Conservation (phyloP, 2,888 invertebrate genomes). For the Uloborus plumipes region DNA sequence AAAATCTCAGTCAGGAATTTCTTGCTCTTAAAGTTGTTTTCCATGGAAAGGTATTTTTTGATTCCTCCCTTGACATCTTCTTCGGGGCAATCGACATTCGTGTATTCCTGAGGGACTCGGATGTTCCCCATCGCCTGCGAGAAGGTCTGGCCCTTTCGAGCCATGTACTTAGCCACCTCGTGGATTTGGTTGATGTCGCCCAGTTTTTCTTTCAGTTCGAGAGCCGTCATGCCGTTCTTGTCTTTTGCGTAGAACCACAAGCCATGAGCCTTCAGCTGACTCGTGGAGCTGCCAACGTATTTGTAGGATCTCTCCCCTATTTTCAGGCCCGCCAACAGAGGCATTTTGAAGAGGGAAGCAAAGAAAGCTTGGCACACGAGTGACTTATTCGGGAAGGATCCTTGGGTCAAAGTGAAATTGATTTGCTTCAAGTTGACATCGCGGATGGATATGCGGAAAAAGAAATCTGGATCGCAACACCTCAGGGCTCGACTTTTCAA, state of each 20-base stretch:
- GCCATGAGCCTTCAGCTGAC: slow-evolving; percentile 67
- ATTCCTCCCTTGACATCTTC: slow-evolving; percentile 34
- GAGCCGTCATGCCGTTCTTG: slow-evolving; percentile 49
- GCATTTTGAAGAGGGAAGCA: slow-evolving; percentile 18
- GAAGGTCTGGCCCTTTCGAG: slow-evolving; percentile 71
- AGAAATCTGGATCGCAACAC: slow-evolving; percentile 34
- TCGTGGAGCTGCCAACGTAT: slow-evolving; percentile 68
- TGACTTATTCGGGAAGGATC: neutral
- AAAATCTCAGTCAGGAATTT: neutral
- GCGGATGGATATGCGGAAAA: slow-evolving; percentile 41
- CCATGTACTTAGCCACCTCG: slow-evolving; percentile 70
- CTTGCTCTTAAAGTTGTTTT: neutral
- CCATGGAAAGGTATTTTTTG: slow-evolving; percentile 19
- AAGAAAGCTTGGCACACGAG: slow-evolving; percentile 28
- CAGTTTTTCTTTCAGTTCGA: slow-evolving; percentile 60
- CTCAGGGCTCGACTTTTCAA: slow-evolving; percentile 54
- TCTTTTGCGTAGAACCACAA: slow-evolving; percentile 67
- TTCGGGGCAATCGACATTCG: slow-evolving; percentile 46
- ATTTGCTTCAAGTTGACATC: slow-evolving; percentile 43
- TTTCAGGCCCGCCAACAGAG: slow-evolving; percentile 54
- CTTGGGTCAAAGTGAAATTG: slow-evolving; percentile 13
- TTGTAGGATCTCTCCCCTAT: slow-evolving; percentile 66
- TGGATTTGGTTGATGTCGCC: slow-evolving; percentile 66
- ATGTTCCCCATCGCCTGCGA: slow-evolving; percentile 66
- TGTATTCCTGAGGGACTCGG: slow-evolving; percentile 41